These are phyloP conservation scores for Poeciliopsis prolifica DNA, from an alignment of 2,113 vertebrate genomes.

Conservation along the genomic window DNA sequence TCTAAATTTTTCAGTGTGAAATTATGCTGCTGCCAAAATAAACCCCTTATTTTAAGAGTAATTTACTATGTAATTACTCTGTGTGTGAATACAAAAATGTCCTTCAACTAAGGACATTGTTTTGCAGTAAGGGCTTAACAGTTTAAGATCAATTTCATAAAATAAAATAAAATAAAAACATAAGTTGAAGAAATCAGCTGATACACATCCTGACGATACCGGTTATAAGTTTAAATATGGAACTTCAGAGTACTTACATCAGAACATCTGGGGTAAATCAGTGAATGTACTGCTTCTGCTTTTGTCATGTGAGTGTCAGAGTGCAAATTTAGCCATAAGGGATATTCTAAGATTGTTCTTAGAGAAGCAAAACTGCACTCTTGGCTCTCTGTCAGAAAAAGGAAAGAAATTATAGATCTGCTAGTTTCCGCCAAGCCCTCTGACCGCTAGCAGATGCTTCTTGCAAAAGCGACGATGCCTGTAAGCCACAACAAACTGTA, in stretches of 20 bases:
- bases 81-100: neutral
- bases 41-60: neutral
- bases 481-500: neutral
- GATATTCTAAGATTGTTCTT: neutral
- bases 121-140: neutral
- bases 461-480: constrained; percentile 10
- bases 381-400: neutral
- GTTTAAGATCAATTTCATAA: neutral
- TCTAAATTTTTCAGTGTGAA: too few species aligned
- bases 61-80: neutral
- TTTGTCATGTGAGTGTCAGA: neutral
- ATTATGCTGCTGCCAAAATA: neutral
- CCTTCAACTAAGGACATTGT: neutral
- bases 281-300: neutral
- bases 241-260: neutral
- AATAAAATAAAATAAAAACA: neutral
- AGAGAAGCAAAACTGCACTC: constrained; percentile 23
- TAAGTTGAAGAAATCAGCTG: neutral
- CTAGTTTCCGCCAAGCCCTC: constrained; percentile 4
- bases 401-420: constrained; percentile 9
- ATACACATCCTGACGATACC: too few species aligned
- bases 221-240: neutral
- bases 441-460: constrained; percentile 15
- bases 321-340: neutral
- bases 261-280: neutral